Conservation (phyloP, 1,140 invertebrate genomes). For the Lethrus apterus region DNA sequence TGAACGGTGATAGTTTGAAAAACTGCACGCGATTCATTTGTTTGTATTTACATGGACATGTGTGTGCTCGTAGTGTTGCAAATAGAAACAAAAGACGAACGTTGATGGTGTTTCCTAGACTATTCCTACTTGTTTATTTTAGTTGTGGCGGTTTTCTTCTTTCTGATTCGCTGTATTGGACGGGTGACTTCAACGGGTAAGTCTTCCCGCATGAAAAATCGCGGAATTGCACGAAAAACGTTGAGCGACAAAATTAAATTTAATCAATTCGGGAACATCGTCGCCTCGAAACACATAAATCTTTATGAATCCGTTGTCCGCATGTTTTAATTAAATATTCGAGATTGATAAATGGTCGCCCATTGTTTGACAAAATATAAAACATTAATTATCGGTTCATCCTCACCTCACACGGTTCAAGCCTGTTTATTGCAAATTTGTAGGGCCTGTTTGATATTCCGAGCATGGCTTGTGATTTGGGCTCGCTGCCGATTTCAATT, state of each 20-base stretch:
- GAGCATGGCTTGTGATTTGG: conserved; percentile 13
- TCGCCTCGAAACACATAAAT: conserved; percentile 38
- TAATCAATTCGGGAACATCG: conserved; percentile 37
- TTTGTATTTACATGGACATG: conserved; percentile 17
- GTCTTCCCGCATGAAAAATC: conserved; percentile 9
- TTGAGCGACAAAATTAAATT: conserved; percentile 37
- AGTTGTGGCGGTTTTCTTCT: conserved; percentile 4
- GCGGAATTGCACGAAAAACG: background rate
- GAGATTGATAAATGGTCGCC: conserved; percentile 37
- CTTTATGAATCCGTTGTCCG: conserved; percentile 39
- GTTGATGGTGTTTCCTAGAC: conserved; percentile 3
- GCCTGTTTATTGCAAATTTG: conserved; percentile 21
- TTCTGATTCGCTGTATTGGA: conserved; percentile 14
- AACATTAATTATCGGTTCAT: conserved; percentile 33
- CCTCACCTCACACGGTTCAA: conserved; percentile 25
- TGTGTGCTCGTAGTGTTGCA: conserved; percentile 2
- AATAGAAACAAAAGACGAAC: background rate
- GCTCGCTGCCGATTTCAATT: conserved; percentile 22
- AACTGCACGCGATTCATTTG: conserved; percentile 12
- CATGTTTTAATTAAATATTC: conserved; percentile 42
- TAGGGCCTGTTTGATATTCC: conserved; percentile 15
- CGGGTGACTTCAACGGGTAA: conserved; percentile 19
- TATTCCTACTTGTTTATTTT: conserved; percentile 4
- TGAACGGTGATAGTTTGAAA: conserved; percentile 23
- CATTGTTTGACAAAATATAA: conserved; percentile 38